These are phyloP conservation scores for Rutpela maculata DNA, from an alignment of 2,888 invertebrate species.

Conservation along the genomic window DNA sequence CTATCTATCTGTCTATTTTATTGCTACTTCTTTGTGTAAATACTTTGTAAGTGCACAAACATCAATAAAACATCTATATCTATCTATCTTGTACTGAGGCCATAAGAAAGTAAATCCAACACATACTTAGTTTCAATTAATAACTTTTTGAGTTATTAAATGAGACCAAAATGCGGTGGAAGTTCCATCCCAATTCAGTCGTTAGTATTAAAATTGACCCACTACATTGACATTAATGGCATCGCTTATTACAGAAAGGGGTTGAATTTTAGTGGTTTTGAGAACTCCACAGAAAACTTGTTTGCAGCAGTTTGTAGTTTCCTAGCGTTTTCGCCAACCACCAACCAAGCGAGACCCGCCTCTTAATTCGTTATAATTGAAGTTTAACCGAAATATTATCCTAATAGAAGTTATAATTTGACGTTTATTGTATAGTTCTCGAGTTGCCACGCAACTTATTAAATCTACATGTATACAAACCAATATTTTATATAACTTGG, in stretches of 20 bases:
- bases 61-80: too few relatives aligned
- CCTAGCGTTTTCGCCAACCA: slow-evolving; percentile 20
- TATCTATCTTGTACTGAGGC: background rate
- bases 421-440: slow-evolving; percentile 9
- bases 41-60: too few relatives aligned
- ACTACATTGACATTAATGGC: slow-evolving; percentile 42
- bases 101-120: background rate
- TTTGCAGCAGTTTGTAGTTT: slow-evolving; percentile 39
- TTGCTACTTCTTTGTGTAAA: too few relatives aligned
- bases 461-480: background rate
- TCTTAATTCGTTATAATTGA: slow-evolving; percentile 34
- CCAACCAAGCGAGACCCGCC: slow-evolving; percentile 27
- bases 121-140: background rate
- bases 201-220: slow-evolving; percentile 34
- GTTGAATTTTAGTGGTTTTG: slow-evolving; percentile 34
- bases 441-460: background rate
- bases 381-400: slow-evolving; percentile 39
- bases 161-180: background rate
- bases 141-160: background rate
- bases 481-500: too few relatives aligned
- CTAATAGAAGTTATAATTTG: slow-evolving; percentile 18
- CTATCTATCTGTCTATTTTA: too few relatives aligned
- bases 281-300: slow-evolving; percentile 37
- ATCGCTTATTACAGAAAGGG: slow-evolving; percentile 41
- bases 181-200: slow-evolving; percentile 6